These are phyloP conservation scores for Cheilinus undulatus DNA, from an alignment of 2,113 vertebrate genomes.

Conservation along the genomic window DNA sequence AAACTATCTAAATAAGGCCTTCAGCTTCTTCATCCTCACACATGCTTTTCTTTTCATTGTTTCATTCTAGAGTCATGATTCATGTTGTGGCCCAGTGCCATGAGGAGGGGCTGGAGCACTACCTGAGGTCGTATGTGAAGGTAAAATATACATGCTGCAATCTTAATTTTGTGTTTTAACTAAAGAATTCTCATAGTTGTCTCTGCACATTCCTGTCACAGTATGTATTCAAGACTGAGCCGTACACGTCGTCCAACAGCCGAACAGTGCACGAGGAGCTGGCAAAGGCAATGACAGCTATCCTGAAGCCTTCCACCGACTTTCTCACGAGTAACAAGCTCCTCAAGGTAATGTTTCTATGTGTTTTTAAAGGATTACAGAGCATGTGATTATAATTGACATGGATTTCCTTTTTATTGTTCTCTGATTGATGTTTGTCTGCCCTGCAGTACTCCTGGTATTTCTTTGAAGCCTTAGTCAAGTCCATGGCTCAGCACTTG, in stretches of 20 bases:
- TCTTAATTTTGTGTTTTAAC: background rate
- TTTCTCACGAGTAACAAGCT: constrained; percentile 99
- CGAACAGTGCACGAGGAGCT: constrained; percentile 95
- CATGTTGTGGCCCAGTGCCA: constrained; percentile 98
- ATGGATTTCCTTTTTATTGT: constrained; percentile 12
- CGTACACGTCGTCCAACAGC: constrained; percentile 86
- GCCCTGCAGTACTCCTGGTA: constrained; percentile 96
- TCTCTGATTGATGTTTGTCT: constrained; percentile 53
- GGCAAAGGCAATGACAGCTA: constrained; percentile 96
- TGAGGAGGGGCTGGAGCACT: constrained; percentile 96
- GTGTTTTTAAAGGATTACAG: background rate
- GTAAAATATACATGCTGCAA: constrained; percentile 68
- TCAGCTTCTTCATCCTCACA: background rate
- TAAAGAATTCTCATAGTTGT: background rate
- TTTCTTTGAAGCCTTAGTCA: constrained; percentile 98
- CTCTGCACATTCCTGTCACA: constrained; percentile 67
- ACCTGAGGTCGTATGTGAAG: constrained; percentile 97
- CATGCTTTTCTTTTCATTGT: background rate
- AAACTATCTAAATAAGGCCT: background rate
- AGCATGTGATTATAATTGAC: constrained; percentile 11
- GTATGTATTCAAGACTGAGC: constrained; percentile 96
- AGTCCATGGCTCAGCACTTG: constrained; percentile 98
- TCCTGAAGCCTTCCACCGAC: constrained; percentile 97
- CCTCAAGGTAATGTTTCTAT: constrained; percentile 88
- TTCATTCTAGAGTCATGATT: constrained; percentile 91